A percentile compares a stretch with the other conserved stretches of the same genome.
Evolutionary conservation across 92 coral and sea anemone genomes (phyloP).

Genomic region (Galaxea fascicularis): DNA sequence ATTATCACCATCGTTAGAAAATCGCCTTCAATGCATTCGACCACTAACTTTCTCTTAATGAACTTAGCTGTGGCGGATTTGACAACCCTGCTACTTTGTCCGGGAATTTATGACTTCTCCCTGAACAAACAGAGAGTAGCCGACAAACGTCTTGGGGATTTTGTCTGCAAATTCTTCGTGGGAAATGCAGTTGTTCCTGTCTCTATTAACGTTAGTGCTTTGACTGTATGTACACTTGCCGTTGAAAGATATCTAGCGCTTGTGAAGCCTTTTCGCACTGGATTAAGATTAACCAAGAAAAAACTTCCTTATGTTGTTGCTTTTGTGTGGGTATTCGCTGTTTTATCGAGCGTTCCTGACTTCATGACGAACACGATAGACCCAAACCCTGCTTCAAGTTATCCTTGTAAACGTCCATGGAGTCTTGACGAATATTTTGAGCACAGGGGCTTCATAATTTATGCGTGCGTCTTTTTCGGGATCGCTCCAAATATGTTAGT

Average conservation of each 20-base stretch:
- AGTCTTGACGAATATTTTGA: conserved; percentile 13
- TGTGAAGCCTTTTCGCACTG: conserved; percentile 32
- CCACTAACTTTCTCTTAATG: conserved; percentile 33
- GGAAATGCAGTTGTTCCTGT: conserved; percentile 41
- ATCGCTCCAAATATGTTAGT: conserved; percentile 29
- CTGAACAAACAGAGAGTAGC: conserved; percentile 13
- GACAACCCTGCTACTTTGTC: conserved; percentile 18
- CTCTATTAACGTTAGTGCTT: conserved; percentile 17
- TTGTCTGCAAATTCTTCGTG: conserved; percentile 39
- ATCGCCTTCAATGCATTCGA: conserved; percentile 46
- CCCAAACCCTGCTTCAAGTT: background rate
- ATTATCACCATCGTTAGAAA: conserved; percentile 40
- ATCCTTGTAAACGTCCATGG: conserved; percentile 38
- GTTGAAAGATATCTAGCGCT: conserved; percentile 58
- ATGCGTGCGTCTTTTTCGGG: conserved; percentile 34
- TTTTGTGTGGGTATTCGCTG: conserved; percentile 7
- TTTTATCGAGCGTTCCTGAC: conserved; percentile 23
- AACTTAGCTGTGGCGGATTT: conserved; percentile 43
- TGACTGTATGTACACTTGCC: conserved; percentile 41
- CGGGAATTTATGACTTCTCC: conserved; percentile 32
- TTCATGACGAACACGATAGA: conserved; percentile 11
- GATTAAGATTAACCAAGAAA: conserved; percentile 19
- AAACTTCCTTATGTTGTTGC: background rate
- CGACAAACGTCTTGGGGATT: conserved; percentile 26
- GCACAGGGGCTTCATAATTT: conserved; percentile 25